Evolutionary conservation across 2,113 vertebrate genomes (phyloP).

Genomic region (Daboia siamensis): DNA sequence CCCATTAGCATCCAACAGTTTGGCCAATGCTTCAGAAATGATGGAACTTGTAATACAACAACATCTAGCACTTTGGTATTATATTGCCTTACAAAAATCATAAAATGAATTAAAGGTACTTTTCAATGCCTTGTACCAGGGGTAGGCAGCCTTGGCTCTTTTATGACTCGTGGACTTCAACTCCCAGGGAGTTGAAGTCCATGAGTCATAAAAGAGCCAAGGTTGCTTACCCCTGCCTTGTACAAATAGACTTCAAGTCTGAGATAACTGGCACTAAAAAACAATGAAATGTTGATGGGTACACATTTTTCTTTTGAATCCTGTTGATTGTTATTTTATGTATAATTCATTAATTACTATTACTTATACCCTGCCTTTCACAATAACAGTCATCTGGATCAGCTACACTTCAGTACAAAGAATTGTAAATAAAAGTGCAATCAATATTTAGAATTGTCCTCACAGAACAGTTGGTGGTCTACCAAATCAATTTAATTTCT

Average conservation of each 20-base stretch:
- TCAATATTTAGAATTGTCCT: background rate
- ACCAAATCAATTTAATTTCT: background rate
- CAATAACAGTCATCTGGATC: background rate
- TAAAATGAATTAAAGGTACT: background rate
- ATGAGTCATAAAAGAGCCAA: too few relatives aligned
- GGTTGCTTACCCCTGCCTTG: background rate
- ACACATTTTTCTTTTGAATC: background rate
- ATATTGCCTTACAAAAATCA: background rate
- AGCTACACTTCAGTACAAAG: background rate
- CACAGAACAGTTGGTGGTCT: background rate
- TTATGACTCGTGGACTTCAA: too few relatives aligned
- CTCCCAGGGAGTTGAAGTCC: too few relatives aligned
- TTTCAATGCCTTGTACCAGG: background rate
- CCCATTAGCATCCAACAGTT: background rate
- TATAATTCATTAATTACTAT: background rate
- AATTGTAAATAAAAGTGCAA: background rate
- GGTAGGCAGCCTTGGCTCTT: too few relatives aligned
- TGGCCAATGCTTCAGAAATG: background rate
- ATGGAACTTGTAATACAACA: background rate
- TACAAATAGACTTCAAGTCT: background rate
- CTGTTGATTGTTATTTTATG: background rate
- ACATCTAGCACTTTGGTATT: background rate
- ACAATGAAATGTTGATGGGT: background rate
- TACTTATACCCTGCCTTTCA: background rate
- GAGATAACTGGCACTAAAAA: background rate